These are phyloP conservation scores for Megalopta genalis DNA, from an alignment of 1,140 invertebrate species.

Conservation along the genomic window DNA sequence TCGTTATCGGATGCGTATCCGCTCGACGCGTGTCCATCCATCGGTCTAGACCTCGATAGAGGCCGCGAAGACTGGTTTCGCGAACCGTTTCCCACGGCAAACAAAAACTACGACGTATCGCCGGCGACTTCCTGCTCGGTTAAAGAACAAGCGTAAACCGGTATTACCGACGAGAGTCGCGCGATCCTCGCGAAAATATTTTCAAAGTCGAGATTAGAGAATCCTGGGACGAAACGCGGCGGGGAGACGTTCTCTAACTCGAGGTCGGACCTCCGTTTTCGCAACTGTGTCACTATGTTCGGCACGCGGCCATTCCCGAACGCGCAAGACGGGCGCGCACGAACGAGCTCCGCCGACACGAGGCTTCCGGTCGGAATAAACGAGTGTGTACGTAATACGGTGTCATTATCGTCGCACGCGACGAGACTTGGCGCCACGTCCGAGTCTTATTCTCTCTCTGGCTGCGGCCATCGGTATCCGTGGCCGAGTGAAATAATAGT, in stretches of 20 bases:
- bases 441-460: not conserved
- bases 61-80: not conserved
- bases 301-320: too few relatives aligned
- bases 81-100: not conserved
- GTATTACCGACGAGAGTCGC: too few relatives aligned
- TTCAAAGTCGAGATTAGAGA: too few relatives aligned
- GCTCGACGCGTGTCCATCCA: conserved; percentile 10
- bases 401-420: conserved; percentile 50
- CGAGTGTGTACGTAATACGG: conserved; percentile 31
- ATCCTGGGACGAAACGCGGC: too few relatives aligned
- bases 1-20: conserved; percentile 31
- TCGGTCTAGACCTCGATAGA: not conserved
- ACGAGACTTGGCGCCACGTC: conserved; percentile 48
- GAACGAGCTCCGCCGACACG: too few relatives aligned
- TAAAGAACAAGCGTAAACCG: too few relatives aligned
- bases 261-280: too few relatives aligned
- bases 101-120: not conserved
- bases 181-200: too few relatives aligned
- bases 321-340: too few relatives aligned
- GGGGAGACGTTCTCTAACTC: too few relatives aligned
- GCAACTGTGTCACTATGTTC: not conserved
- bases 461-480: conserved; percentile 5
- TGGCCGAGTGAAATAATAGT: conserved; percentile 20
- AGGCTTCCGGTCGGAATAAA: conserved; percentile 41
- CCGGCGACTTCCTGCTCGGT: too few relatives aligned